A percentile compares a stretch with the other conserved stretches of the same genome.
Evolutionary conservation across 2,888 invertebrate species (phyloP).

Genomic region (Melipona beecheii): DNA sequence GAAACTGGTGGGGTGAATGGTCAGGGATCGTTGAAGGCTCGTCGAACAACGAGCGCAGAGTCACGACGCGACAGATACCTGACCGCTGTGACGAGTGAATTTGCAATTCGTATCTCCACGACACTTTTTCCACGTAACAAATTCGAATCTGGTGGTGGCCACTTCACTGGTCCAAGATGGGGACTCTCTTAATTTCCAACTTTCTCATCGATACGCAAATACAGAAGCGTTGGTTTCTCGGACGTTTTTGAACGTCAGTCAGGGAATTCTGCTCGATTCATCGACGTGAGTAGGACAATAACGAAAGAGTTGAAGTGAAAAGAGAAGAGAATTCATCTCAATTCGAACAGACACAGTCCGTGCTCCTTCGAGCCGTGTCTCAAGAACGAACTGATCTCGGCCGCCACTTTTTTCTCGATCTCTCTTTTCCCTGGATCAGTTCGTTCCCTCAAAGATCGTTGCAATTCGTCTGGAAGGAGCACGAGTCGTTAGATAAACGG

Average conservation of each 20-base stretch:
- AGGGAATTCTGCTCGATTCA: not conserved
- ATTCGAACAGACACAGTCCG: conserved; percentile 1
- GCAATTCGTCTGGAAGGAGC: conserved; percentile 6
- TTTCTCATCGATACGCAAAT: not conserved
- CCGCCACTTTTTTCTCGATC: not conserved
- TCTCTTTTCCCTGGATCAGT: conserved; percentile 6
- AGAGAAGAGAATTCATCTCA: not conserved
- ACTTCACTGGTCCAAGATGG: not conserved
- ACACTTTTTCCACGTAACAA: not conserved
- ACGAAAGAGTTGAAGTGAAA: conserved; percentile 2
- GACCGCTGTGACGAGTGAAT: not conserved
- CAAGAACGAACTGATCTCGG: conserved; percentile 6
- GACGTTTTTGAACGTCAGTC: not conserved
- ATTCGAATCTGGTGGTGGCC: conserved; percentile 23
- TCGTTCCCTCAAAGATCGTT: not conserved
- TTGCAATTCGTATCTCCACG: not conserved
- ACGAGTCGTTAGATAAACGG: conserved; percentile 1
- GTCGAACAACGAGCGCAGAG: not conserved
- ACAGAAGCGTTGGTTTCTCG: not conserved
- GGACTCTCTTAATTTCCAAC: not conserved
- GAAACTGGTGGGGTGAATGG: not conserved
- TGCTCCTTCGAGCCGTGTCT: not conserved
- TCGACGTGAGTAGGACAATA: conserved; percentile 25
- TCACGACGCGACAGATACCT: not conserved
- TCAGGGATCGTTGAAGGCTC: not conserved